Evolutionary conservation across 1,140 invertebrate genomes (phyloP), one percentile per base, ranked within the genome.

Genomic region (Neodiprion pinetum): DNA sequence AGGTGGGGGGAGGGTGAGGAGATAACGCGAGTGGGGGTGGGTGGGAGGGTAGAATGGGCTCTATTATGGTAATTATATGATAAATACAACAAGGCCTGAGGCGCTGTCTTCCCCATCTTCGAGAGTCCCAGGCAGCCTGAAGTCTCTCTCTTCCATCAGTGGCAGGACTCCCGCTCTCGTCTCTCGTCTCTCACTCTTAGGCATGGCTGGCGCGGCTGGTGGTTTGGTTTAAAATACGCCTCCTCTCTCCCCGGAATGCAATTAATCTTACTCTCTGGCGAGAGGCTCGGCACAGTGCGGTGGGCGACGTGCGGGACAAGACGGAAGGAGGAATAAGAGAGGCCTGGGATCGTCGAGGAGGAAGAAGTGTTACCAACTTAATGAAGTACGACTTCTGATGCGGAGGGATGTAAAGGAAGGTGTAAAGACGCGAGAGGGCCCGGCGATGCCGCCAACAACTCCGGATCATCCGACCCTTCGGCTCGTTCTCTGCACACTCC

Each of bases 21-120:
- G 71, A 47, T 70, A 21, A 21, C 17, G 17, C 17, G 17, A 21
- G 17, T 21, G 17, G 17, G 17, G 17, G 17, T 21, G 73, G 66
- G 48, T 23, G 48, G 9, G 28, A 28, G 53, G 10, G n/a, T 53
- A 23, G 68, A n/a, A 50, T 48, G 78, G 77, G 83, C 82, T 86
- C 84, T 87, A 88, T 88, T 87, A 88, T 88, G 86, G 84, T 88
- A 88, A 88, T 88, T 88, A 88, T 87, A 88, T 88, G 87, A 88
- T 88, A 88, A 88, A 88, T 88, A 88, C 84, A 87, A 88, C 85
- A 87, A 87, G 84, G 82, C 86, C 83, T 82, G 77, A 77, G 83
- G 85, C 84, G 80, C 77, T 83, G 82, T 86, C 83, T 88, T 81
- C 83, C 79, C 78, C 75, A 72, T 79, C 76, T 77, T 80, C 80